Base-by-base conservation (phyloP, 2,888 invertebrate species). In the Lochmaea capreae region DNA sequence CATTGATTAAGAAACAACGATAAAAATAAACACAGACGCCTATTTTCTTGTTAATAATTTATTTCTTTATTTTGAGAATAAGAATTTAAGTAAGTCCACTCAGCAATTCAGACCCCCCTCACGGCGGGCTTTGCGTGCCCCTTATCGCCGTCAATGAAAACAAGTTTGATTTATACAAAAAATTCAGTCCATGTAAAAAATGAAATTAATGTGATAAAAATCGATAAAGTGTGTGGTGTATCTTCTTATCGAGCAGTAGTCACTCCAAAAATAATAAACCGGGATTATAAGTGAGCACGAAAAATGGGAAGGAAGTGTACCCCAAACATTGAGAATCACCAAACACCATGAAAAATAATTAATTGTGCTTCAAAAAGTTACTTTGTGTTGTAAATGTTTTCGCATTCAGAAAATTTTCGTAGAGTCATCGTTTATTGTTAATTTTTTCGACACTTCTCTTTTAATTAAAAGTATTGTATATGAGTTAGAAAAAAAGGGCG, bases 271-370 rank as follows among this genome's bases (percentile, higher is more conserved):
- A 80, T 79, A 77, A 81, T 77, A 79, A 80, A 80, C 77, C 77
- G 78, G 78, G 78, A 77, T 78, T 77, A 78, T 86, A 73, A 81
- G 77, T 77, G 81, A 78, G 79, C 78, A 79, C 74, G 79, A 78
- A 81, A 79, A 80, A 80, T 79, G 76, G 81, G 81, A 81, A 83
- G 83, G 83, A 84, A 84, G 82, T 83, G 81, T 82, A 80, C 79
- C 79, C 79, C 79, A 78, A 82, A 79, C 68, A 81, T 84, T 85
- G 84, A 85, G 81, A 80, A 82, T 82, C 84, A 82, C 83, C 87
- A 86, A 86, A 83, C 84, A 86, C 86, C 86, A 86, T 87, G 87
- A 87, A 87, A 87, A 86, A 86, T 87, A 86, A 87, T 87, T 87
- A 87, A 87, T 87, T 83, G 87, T 85, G 83, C 85, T 85, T 85